A percentile compares a stretch with the other conserved stretches of the same genome.
Conservation (phyloP, 2,113 vertebrate genomes). For the Pollachius pollachius region DNA sequence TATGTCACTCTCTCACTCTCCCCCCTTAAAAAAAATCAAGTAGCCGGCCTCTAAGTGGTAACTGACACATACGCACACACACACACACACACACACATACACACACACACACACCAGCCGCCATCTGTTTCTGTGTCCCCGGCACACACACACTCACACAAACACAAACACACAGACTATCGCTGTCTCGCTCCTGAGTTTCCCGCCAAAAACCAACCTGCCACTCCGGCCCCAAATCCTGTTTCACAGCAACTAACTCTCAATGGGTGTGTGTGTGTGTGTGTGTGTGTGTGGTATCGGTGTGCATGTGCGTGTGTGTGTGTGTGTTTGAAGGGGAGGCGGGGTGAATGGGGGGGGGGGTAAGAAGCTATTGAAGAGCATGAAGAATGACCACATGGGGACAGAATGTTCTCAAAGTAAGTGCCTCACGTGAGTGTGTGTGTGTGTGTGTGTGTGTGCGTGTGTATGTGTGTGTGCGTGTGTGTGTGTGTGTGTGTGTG, state of each 20-base stretch:
- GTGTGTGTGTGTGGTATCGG: not conserved
- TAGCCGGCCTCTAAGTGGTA: too few species aligned
- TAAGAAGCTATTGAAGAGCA: not conserved
- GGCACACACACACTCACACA: too few species aligned
- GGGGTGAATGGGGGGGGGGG: not conserved
- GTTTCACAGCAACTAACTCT: conserved; percentile 1
- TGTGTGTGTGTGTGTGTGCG: not conserved
- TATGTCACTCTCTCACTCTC: too few species aligned
- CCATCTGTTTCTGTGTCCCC: not conserved
- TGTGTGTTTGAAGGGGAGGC: not conserved
- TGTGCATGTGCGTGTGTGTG: conserved; percentile 1
- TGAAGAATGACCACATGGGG: not conserved
- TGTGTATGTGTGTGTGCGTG: not conserved
- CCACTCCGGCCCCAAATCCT: not conserved
- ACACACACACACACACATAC: too few species aligned
- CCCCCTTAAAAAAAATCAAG: too few species aligned
- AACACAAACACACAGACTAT: not conserved
- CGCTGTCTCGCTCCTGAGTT: not conserved
- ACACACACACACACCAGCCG: not conserved
- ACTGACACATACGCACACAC: too few species aligned
- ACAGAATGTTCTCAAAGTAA: not conserved
- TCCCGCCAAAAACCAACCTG: not conserved
- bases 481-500: not conserved
- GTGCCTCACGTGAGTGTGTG: not conserved
- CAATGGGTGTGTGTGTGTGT: conserved; percentile 3